A percentile compares a stretch with the other conserved stretches of the same genome.
Conservation (phyloP, 2,888 invertebrate genomes). For the Drosophila falleni region DNA sequence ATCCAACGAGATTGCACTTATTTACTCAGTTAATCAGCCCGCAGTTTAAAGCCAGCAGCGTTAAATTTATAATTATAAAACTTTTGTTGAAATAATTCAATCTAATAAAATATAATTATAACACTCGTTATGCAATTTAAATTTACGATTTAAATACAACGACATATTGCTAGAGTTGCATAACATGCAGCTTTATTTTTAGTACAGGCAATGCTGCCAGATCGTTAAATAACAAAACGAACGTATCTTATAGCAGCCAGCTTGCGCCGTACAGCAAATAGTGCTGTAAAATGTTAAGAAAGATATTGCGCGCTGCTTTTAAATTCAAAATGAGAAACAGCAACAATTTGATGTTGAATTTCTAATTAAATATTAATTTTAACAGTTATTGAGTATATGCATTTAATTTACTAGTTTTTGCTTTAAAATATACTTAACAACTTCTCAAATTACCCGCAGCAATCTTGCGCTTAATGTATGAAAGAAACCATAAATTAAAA, state of each 20-base stretch:
- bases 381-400: not conserved
- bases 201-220: constrained; percentile 35
- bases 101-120: not conserved
- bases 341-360: not conserved
- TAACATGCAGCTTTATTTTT: constrained; percentile 11
- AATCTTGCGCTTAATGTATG: constrained; percentile 44
- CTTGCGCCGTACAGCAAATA: constrained; percentile 20
- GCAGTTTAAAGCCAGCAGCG: not conserved
- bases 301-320: not conserved
- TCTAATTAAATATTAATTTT: not conserved
- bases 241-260: constrained; percentile 29
- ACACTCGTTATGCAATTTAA: not conserved
- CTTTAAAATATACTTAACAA: not conserved
- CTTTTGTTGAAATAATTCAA: constrained; percentile 1
- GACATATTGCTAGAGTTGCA: not conserved
- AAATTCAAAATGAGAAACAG: not conserved
- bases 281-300: constrained; percentile 16
- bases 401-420: not conserved
- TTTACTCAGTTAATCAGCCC: constrained; percentile 21
- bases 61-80: constrained; percentile 1
- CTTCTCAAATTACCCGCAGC: constrained; percentile 36
- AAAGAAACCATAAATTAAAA: constrained; percentile 67
- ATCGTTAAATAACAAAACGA: not conserved
- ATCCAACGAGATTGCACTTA: constrained; percentile 9
- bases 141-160: constrained; percentile 9